Evolutionary conservation across 2,888 invertebrate species (phyloP), one percentile per base, ranked within the genome.

Genomic region (Hydraecia micacea): DNA sequence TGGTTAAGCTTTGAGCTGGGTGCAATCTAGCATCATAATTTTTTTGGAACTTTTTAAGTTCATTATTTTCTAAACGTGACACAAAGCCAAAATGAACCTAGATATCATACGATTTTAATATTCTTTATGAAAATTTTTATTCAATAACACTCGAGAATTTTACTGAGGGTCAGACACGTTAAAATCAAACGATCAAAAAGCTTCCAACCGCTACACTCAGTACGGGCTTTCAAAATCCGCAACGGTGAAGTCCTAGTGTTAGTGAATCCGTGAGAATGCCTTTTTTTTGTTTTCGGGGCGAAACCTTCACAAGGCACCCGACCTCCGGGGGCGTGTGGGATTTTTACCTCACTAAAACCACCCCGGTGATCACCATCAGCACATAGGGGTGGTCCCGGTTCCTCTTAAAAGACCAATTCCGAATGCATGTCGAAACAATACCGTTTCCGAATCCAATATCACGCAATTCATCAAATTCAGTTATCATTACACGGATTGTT

Each of bases 401-500:
- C n/a, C n/a, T n/a, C n/a, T n/a, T n/a, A n/a, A n/a, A n/a, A n/a
- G n/a, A n/a, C n/a, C n/a, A n/a, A n/a, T n/a, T n/a, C n/a, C n/a
- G n/a, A 55, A 11, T 55, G 25, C 3, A 55, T 58, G 0, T n/a
- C 55, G 13, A 58, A 52, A 75, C 60, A 52, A 66, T 39, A 32
- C n/a, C 63, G 60, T 42, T 49, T 46, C 39, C 32, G n/a, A 46
- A 66, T 66, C 60, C 32, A 69, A 60, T 70, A 60, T 63, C 36
- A 80, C 42, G 46, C 58, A 62, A 63, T 49, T 70, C 52, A 88
- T 82, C 70, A 82, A 84, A 86, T 77, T 75, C 80, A 79, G 77
- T 83, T 81, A 88, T 77, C 86, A 86, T 86, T 83, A 87, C 80
- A 80, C 72, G 83, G 84, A 79, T 77, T 88, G 88, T 92, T 91